Conservation (phyloP, 2,113 vertebrate genomes). For the Thamnophis sirtalis region DNA sequence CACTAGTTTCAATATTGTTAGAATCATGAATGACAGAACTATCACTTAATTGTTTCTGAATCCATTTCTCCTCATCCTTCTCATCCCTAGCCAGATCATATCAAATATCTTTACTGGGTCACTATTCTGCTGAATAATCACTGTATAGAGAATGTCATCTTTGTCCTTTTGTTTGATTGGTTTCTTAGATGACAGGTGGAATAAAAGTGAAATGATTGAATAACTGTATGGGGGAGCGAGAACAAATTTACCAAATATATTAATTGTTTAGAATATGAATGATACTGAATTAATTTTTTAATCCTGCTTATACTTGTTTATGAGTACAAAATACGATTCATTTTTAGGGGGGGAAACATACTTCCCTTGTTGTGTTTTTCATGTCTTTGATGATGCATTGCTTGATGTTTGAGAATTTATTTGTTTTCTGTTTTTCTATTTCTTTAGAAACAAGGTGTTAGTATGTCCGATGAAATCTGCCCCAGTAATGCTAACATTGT, state of each 20-base stretch:
- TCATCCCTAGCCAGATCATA: neutral
- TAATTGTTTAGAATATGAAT: neutral
- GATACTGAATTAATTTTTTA: neutral
- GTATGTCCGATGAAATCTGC: conserved; percentile 99
- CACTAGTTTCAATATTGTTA: neutral
- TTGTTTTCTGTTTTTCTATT: conserved; percentile 6
- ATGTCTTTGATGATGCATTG: neutral
- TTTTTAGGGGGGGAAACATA: neutral
- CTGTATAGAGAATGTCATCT: neutral
- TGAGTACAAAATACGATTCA: neutral
- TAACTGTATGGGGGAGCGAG: neutral
- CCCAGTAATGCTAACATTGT: conserved; percentile 90
- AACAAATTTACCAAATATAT: neutral
- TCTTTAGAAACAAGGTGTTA: conserved; percentile 88
- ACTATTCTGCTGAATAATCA: neutral
- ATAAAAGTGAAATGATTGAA: neutral
- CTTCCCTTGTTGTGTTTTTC: neutral
- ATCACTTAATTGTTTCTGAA: neutral
- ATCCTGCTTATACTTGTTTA: neutral
- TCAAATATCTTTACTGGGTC: neutral
- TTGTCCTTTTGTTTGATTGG: neutral
- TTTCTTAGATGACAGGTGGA: neutral
- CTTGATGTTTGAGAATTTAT: neutral
- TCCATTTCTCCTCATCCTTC: neutral
- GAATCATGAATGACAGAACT: neutral